These are phyloP conservation scores for Anolis sagrei DNA, from an alignment of 2,113 vertebrate genomes.

Conservation along the genomic window DNA sequence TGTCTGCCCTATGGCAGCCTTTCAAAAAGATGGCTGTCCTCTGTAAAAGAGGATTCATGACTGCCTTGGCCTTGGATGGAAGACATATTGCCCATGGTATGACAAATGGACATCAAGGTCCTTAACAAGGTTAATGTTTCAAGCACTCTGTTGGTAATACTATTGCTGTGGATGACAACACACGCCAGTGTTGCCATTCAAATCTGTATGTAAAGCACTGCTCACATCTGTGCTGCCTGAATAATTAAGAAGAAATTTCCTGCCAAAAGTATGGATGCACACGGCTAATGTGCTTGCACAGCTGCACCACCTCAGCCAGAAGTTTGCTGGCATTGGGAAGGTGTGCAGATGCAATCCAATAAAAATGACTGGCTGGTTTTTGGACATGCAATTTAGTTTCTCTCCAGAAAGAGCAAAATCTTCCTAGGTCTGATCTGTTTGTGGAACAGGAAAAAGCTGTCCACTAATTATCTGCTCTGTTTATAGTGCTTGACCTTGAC, in stretches of 20 bases:
- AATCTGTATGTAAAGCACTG: background rate
- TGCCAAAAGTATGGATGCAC: background rate
- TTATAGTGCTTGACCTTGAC: slow-evolving; percentile 60
- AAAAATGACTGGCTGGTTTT: background rate
- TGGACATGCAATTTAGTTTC: slow-evolving; percentile 32
- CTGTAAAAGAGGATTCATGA: no score
- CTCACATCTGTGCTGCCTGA: background rate
- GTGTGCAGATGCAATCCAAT: background rate
- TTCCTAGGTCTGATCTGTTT: slow-evolving; percentile 36
- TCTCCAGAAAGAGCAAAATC: slow-evolving; percentile 48
- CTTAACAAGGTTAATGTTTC: background rate
- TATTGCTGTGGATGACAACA: background rate
- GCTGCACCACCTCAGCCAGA: background rate
- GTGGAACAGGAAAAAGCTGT: slow-evolving; percentile 42
- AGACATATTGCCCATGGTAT: background rate
- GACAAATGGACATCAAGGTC: background rate
- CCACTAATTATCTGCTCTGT: slow-evolving; percentile 60
- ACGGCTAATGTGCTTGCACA: background rate
- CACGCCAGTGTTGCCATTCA: background rate
- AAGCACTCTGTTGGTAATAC: slow-evolving; percentile 6
- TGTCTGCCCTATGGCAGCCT: no score
- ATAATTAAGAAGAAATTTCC: background rate
- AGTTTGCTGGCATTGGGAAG: slow-evolving; percentile 1
- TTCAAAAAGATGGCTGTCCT: no score
- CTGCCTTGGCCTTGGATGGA: background rate